Evolutionary conservation across 2,113 vertebrate genomes (phyloP).

Genomic region (Trogon surrucura): DNA sequence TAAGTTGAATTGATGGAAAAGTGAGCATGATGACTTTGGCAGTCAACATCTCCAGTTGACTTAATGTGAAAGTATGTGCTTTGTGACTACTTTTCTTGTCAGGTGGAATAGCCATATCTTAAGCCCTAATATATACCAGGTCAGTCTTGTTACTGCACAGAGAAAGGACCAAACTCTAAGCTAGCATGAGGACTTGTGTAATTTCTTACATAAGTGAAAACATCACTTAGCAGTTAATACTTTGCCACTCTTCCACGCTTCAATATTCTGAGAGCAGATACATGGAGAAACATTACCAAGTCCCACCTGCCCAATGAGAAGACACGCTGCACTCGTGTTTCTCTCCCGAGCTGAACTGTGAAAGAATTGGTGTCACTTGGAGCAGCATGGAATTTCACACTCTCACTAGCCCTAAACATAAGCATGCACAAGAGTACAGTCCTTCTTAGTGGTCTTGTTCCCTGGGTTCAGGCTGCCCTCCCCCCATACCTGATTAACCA

Average conservation of each 20-base stretch:
- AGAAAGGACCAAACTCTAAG: not conserved
- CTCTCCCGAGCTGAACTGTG: not conserved
- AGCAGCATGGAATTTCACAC: not conserved
- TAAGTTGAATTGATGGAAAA: not conserved
- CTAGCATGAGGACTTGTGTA: not conserved
- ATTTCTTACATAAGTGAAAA: not conserved
- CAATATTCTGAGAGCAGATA: not conserved
- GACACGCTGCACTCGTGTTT: not conserved
- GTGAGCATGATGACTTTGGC: not conserved
- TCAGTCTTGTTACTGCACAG: not conserved
- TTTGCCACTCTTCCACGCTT: not conserved
- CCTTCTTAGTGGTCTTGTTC: not conserved
- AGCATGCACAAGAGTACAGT: not conserved
- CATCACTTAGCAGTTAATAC: not conserved
- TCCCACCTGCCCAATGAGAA: not conserved
- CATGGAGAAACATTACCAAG: not conserved
- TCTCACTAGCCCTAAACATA: not conserved
- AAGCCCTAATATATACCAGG: not conserved
- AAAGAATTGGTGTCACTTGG: not conserved
- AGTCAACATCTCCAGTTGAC: not conserved
- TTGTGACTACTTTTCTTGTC: not conserved
- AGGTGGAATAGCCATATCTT: not conserved
- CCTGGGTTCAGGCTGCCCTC: not conserved
- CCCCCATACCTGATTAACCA: not conserved
- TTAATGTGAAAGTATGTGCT: not conserved